Conservation (phyloP, 2,113 vertebrate genomes). For the Strigops habroptila region DNA sequence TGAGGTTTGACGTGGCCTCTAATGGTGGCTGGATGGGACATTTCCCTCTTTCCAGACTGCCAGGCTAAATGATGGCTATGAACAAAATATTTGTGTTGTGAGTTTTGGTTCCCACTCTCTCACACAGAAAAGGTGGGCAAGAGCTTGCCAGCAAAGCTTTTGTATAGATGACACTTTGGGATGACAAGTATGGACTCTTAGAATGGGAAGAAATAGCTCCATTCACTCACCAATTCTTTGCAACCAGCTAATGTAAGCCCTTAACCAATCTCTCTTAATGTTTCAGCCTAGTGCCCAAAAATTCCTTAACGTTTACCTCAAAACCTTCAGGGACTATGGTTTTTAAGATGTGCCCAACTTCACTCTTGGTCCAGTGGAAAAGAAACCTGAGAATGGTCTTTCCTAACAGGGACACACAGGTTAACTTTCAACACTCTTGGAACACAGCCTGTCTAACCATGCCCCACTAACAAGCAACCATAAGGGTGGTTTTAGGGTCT, state of each 20-base stretch:
- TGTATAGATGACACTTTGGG: neutral
- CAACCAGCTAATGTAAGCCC: neutral
- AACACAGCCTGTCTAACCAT: neutral
- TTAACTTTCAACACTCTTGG: neutral
- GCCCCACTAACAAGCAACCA: rapidly evolving
- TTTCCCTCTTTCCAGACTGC: neutral
- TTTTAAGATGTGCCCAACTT: neutral
- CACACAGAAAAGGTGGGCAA: neutral
- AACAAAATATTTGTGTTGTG: rapidly evolving
- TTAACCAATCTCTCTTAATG: neutral
- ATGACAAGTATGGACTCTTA: neutral
- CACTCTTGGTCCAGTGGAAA: neutral
- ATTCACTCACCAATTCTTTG: neutral
- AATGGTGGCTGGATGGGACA: neutral
- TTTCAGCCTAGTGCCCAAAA: neutral
- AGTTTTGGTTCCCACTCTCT: neutral
- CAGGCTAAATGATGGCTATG: rapidly evolving
- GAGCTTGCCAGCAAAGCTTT: neutral
- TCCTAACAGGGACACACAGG: neutral
- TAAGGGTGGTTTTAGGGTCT: neutral
- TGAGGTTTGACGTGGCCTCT: constrained; percentile 10
- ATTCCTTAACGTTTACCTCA: neutral
- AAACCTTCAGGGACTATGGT: neutral
- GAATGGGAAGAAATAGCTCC: neutral
- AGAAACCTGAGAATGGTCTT: neutral